Conservation (phyloP, 2,113 vertebrate species). For the Tenrec ecaudatus region DNA sequence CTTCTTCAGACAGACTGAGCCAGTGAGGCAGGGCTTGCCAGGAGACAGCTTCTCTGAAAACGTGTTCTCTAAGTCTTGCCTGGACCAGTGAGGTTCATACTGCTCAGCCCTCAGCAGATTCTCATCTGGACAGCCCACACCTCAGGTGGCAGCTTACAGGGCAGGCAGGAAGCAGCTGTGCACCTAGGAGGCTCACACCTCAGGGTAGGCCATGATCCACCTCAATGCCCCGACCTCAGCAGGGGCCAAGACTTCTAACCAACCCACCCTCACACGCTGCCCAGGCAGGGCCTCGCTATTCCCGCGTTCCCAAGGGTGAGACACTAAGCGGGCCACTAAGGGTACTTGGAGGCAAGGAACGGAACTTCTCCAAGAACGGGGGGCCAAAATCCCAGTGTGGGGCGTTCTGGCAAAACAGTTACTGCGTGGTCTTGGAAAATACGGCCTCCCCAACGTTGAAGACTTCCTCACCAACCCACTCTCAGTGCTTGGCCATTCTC, state of each 20-base stretch:
- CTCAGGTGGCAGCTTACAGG: neutral
- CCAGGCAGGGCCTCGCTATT: no score
- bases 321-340: neutral
- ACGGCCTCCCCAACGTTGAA: neutral
- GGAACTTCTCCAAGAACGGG: neutral
- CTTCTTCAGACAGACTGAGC: neutral
- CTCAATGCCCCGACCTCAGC: neutral
- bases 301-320: neutral
- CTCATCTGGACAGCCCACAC: neutral
- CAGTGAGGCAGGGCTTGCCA: neutral
- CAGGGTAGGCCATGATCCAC: neutral
- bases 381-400: neutral
- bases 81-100: neutral
- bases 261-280: neutral
- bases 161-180: neutral
- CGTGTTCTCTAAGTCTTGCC: neutral
- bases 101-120: neutral
- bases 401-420: neutral
- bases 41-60: neutral
- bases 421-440: no score
- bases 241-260: neutral
- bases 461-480: neutral
- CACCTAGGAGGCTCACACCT: neutral
- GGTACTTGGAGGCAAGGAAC: neutral
- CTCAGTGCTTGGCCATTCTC: neutral